These are phyloP conservation scores for Caenorhabditis auriculariae DNA, from an alignment of 2,888 invertebrate species.

Conservation along the genomic window DNA sequence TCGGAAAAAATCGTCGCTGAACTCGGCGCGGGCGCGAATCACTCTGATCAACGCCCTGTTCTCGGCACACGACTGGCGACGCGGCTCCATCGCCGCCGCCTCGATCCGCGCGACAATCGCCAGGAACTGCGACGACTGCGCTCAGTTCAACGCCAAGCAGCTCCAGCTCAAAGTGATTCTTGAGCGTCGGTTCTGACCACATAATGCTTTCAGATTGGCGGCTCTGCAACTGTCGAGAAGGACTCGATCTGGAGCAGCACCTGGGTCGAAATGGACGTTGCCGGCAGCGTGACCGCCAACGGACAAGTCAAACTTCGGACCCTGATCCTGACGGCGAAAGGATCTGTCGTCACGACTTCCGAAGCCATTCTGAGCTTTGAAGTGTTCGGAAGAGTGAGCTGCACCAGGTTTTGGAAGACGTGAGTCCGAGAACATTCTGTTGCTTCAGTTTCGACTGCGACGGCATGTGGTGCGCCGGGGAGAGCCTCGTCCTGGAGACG, in stretches of 20 bases:
- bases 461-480: conserved; percentile 45
- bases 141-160: conserved; percentile 36
- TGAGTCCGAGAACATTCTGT: not conserved
- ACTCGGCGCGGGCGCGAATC: conserved; percentile 33
- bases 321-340: conserved; percentile 18
- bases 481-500: conserved; percentile 24
- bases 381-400: conserved; percentile 23
- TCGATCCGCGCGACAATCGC: conserved; percentile 17
- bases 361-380: conserved; percentile 29
- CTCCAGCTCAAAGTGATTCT: conserved; percentile 29
- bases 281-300: conserved; percentile 17
- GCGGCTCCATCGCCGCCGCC: conserved; percentile 20
- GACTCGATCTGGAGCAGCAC: conserved; percentile 45
- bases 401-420: conserved; percentile 19
- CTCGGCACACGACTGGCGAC: conserved; percentile 42
- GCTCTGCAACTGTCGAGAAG: conserved; percentile 23
- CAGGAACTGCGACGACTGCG: conserved; percentile 40
- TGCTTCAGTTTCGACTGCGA: conserved; percentile 28
- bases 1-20: conserved; percentile 27
- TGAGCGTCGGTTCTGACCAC: not conserved
- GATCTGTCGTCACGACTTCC: conserved; percentile 7
- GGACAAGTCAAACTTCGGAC: conserved; percentile 21
- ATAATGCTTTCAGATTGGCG: conserved; percentile 4
- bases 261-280: conserved; percentile 40
- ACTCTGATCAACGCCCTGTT: conserved; percentile 43